A percentile compares a stretch with the other conserved stretches of the same genome.
Evolutionary conservation across 2,888 invertebrate species (phyloP).

Genomic region (Acanthococcus lagerstroemiae): DNA sequence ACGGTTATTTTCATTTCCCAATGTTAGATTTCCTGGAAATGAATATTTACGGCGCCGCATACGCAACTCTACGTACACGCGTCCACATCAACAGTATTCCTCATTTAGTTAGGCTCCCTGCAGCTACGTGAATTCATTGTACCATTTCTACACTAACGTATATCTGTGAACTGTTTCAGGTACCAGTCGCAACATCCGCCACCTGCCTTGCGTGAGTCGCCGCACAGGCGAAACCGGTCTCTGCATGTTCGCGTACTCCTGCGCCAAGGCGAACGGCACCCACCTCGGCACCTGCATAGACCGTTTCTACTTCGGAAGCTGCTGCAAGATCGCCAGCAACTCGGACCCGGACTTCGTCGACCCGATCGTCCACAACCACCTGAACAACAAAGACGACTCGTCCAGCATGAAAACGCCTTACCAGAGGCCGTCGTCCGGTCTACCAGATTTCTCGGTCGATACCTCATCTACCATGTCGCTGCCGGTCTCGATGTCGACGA

Average conservation of each 20-base stretch:
- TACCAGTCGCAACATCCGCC: constrained; percentile 78
- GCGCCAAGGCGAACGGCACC: constrained; percentile 79
- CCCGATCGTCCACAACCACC: constrained; percentile 45
- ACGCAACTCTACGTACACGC: too few species aligned
- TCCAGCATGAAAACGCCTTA: constrained; percentile 5
- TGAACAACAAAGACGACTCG: constrained; percentile 46
- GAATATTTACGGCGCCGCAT: too few species aligned
- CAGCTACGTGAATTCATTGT: too few species aligned
- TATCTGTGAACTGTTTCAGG: too few species aligned
- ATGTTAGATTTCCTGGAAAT: too few species aligned
- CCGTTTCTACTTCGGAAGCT: constrained; percentile 86
- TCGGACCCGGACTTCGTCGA: constrained; percentile 34
- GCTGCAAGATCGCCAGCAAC: constrained; percentile 57
- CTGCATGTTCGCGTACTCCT: constrained; percentile 91
- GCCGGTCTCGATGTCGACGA: constrained; percentile 3
- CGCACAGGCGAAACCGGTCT: constrained; percentile 68
- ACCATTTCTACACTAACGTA: too few species aligned
- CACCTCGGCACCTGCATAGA: constrained; percentile 88
- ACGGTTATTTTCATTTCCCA: too few species aligned
- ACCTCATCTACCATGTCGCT: constrained; percentile 2
- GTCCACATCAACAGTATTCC: too few species aligned
- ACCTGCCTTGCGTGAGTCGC: constrained; percentile 75
- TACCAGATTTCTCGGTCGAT: background rate
- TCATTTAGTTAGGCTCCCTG: too few species aligned
- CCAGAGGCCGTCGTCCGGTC: constrained; percentile 1